These are phyloP conservation scores for Nerophis lumbriciformis DNA, from an alignment of 2,113 vertebrate species.

Conservation along the genomic window DNA sequence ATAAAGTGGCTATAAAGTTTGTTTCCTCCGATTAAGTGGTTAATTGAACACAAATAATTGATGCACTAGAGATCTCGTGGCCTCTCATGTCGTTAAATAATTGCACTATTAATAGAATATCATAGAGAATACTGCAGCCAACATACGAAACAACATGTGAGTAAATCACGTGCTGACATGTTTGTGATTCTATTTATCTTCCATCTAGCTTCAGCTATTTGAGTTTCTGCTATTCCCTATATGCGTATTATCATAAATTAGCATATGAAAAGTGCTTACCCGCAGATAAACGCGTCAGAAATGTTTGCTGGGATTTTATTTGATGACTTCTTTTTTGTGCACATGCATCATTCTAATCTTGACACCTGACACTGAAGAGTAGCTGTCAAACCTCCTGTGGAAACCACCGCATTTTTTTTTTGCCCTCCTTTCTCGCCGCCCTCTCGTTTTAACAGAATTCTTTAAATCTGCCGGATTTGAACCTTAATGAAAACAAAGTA, in stretches of 20 bases:
- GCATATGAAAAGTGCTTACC: not conserved
- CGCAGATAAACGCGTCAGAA: not conserved
- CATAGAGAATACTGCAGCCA: not conserved
- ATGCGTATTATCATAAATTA: conserved; percentile 3
- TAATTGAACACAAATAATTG: no score
- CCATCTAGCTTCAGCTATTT: not conserved
- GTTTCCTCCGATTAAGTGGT: no score
- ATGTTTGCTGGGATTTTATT: not conserved
- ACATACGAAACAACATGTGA: not conserved
- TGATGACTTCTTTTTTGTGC: not conserved
- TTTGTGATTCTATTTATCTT: not conserved
- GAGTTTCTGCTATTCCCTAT: not conserved
- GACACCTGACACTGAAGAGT: not conserved
- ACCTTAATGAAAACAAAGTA: no score
- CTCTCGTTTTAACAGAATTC: no score
- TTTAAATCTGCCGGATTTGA: no score
- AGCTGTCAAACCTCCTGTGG: no score
- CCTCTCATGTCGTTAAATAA: not conserved
- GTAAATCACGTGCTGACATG: not conserved
- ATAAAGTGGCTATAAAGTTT: no score
- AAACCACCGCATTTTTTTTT: no score
- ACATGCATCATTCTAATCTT: not conserved
- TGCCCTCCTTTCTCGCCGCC: no score
- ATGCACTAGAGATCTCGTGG: not conserved
- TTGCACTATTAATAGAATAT: not conserved